Percentiles rank a stretch among this genome's conserved stretches.
These are phyloP conservation scores for Gymnogyps californianus DNA, from an alignment of 2,113 vertebrate species.

Conservation along the genomic window DNA sequence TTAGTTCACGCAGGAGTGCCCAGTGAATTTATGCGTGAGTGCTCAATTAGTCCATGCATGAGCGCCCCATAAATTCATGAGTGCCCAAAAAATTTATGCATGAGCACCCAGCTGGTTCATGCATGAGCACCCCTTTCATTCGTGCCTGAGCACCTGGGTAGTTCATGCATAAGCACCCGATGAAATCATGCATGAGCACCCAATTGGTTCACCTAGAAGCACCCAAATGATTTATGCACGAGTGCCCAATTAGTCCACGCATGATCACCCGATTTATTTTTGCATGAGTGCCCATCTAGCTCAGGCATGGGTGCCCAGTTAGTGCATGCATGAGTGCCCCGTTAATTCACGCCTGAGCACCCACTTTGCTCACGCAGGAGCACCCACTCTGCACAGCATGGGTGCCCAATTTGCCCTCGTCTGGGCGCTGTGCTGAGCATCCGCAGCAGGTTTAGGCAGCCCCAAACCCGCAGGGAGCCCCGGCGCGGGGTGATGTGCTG, in stretches of 20 bases:
- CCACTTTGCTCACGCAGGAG: fast-evolving
- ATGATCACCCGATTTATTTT: neutral
- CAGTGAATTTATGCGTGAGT: neutral
- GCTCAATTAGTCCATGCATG: neutral
- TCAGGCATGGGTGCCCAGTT: neutral
- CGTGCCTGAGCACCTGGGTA: neutral
- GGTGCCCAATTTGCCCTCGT: fast-evolving
- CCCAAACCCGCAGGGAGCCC: neutral
- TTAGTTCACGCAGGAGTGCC: neutral
- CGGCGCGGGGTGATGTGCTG: fast-evolving
- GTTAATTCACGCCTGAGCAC: neutral
- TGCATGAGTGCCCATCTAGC: neutral
- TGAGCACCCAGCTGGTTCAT: neutral
- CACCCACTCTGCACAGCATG: fast-evolving
- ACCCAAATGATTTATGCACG: neutral
- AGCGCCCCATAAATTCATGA: neutral
- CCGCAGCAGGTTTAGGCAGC: neutral
- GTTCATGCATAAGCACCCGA: neutral
- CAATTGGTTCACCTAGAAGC: neutral
- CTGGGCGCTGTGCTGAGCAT: neutral
- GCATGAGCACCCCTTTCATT: neutral
- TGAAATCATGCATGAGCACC: neutral
- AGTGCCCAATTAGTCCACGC: neutral
- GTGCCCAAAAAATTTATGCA: neutral
- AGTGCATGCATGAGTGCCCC: neutral